Base-by-base conservation (phyloP, 2,113 vertebrate species). In the Aphyosemion australe region DNA sequence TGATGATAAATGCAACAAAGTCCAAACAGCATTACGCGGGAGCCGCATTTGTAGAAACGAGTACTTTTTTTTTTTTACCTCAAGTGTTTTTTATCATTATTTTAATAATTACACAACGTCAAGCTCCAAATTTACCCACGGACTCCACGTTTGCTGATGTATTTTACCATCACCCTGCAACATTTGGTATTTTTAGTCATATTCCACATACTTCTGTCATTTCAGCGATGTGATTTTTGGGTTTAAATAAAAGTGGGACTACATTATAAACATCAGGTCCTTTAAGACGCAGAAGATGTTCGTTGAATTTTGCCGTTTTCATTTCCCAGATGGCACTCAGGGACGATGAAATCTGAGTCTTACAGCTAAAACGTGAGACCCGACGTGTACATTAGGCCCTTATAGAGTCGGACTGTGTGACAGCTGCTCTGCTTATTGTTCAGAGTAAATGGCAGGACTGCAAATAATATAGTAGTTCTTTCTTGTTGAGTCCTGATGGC, bases 361-460 rank as follows among this genome's bases (percentile, higher is more conserved):
- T 50, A 5, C 15, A 32, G 59, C 52, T 56, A 74, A 67, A 74
- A 75, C 65, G 34, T 68, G 72, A 75, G 39, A 57, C 72, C 61
- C 63, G 65, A 75, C 52, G 19, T 69, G 59, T 63, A 63, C 72
- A 45, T 74, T 57, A 68, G 52, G 45, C 58, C 2, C 8, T 55
- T 31, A 45, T 43, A 75, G 46, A 51, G 39, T 31, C 5, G 32
- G 56, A 59, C 52, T 43, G 52, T 61, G 52, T 19, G 19, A 43
- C 72, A 75, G 72, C 72, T 68, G 72, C 48, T 74, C 58, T 62
- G 58, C 47, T 59, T 72, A 52, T 39, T 53, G 54, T n/a, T n/a
- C n/a, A n/a, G n/a, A n/a, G n/a, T 14, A 34, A 64, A 42, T 16
- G 37, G 21, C 53, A 46, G 16, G 21, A 5, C 37, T 10, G n/a